These are phyloP conservation scores for Drosophila simulans DNA, from an alignment of 1,140 invertebrate species.

Conservation along the genomic window DNA sequence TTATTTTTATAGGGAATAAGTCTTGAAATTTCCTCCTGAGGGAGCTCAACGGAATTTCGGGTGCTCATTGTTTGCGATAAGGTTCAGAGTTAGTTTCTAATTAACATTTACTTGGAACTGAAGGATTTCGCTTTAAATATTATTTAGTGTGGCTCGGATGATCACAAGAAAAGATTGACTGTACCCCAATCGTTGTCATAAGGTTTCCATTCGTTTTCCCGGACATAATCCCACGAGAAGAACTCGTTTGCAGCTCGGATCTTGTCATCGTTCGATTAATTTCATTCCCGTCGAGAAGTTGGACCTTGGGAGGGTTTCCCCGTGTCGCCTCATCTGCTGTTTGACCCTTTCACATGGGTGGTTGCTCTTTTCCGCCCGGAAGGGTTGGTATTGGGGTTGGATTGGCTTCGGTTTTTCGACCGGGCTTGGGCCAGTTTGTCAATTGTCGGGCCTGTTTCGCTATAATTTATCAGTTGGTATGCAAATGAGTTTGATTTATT, in stretches of 20 bases:
- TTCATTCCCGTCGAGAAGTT: conserved; percentile 10
- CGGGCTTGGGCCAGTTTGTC: conserved; percentile 55
- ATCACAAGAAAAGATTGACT: not conserved
- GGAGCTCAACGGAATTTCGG: not conserved
- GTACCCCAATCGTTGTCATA: not conserved
- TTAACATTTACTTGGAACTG: not conserved
- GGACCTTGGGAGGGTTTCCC: conserved; percentile 5
- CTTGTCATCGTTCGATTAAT: conserved; percentile 34
- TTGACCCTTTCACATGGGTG: conserved; percentile 47
- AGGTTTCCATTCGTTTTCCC: not conserved
- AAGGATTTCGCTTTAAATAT: not conserved
- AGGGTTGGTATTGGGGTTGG: conserved; percentile 46
- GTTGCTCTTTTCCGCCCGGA: conserved; percentile 38
- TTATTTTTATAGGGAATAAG: conserved; percentile 5
- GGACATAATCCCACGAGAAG: conserved; percentile 13
- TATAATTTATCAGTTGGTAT: conserved; percentile 83
- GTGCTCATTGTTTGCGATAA: not conserved
- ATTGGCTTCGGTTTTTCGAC: conserved; percentile 39
- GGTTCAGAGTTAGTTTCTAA: not conserved
- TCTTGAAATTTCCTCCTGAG: not conserved
- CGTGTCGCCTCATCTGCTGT: conserved; percentile 10
- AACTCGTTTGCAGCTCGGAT: conserved; percentile 15
- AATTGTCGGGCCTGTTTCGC: conserved; percentile 70
- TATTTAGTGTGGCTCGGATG: not conserved
- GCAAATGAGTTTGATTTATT: conserved; percentile 84